Percentiles rank a stretch among this genome's conserved stretches.
These are phyloP conservation scores for Micronycteris hirsuta DNA, from an alignment of 2,113 vertebrate genomes.

Conservation along the genomic window DNA sequence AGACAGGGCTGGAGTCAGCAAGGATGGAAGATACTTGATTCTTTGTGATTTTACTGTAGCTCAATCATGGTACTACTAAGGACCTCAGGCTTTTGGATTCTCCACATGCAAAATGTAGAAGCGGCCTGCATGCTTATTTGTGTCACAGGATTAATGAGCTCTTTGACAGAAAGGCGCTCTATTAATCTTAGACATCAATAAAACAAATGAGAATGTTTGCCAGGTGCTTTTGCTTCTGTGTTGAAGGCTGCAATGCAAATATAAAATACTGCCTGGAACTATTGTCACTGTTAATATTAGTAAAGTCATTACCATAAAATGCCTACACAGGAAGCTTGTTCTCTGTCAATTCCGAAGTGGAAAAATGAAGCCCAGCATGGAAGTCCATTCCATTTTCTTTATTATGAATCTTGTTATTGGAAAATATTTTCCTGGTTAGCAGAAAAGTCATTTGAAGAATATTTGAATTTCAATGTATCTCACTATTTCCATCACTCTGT, in stretches of 20 bases:
- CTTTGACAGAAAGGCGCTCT: slow-evolving; percentile 42
- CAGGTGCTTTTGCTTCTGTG: slow-evolving; percentile 52
- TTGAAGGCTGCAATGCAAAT: slow-evolving; percentile 53
- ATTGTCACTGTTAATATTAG: slow-evolving; percentile 46
- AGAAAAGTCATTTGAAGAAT: not conserved
- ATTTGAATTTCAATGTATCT: not conserved
- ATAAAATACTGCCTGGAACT: slow-evolving; percentile 26
- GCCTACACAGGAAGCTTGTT: not conserved
- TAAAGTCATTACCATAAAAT: slow-evolving; percentile 51
- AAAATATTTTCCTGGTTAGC: not conserved
- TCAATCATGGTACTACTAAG: not conserved
- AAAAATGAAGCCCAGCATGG: not conserved
- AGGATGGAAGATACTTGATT: not conserved
- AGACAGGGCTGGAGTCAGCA: not conserved
- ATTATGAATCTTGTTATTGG: not conserved
- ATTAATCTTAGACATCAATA: slow-evolving; percentile 63
- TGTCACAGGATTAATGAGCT: slow-evolving; percentile 53
- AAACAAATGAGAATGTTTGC: slow-evolving; percentile 65
- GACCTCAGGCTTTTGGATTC: not conserved
- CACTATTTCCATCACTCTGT: not conserved
- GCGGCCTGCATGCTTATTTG: not conserved
- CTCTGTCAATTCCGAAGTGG: not conserved
- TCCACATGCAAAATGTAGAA: not conserved
- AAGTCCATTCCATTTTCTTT: not conserved
- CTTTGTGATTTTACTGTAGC: not conserved